A percentile compares a stretch with the other conserved stretches of the same genome.
Conservation (phyloP, 2,888 invertebrate genomes). For the Oligia latruncula region DNA sequence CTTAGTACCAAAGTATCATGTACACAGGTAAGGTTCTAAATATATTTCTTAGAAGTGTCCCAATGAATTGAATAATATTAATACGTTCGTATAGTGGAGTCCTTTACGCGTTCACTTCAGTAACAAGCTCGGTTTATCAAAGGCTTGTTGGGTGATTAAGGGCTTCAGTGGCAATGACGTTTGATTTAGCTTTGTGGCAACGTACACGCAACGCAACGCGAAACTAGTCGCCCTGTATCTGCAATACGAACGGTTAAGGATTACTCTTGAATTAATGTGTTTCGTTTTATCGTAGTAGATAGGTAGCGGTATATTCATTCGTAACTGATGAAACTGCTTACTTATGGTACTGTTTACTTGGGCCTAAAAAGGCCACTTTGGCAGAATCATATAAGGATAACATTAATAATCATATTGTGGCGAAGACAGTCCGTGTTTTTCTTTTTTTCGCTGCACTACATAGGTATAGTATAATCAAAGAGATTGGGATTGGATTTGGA, state of each 20-base stretch:
- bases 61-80: neutral
- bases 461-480: no score
- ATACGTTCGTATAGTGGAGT: slow-evolving; percentile 20
- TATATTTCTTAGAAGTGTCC: neutral
- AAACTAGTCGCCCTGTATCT: slow-evolving; percentile 48
- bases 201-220: slow-evolving; percentile 55
- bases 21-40: neutral
- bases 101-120: slow-evolving; percentile 51
- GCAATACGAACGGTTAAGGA: slow-evolving; percentile 40
- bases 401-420: no score
- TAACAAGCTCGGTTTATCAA: slow-evolving; percentile 78
- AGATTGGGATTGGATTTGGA: no score
- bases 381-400: no score
- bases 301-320: neutral
- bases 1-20: neutral
- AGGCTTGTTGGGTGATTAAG: slow-evolving; percentile 80
- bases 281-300: slow-evolving; percentile 14
- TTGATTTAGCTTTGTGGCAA: slow-evolving; percentile 82
- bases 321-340: neutral
- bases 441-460: no score
- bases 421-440: no score
- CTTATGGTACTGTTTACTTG: neutral
- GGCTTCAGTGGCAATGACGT: slow-evolving; percentile 81
- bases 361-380: no score
- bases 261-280: slow-evolving; percentile 41